Evolutionary conservation across 2,113 vertebrate genomes (phyloP).

Genomic region (Phoenicopterus ruber): DNA sequence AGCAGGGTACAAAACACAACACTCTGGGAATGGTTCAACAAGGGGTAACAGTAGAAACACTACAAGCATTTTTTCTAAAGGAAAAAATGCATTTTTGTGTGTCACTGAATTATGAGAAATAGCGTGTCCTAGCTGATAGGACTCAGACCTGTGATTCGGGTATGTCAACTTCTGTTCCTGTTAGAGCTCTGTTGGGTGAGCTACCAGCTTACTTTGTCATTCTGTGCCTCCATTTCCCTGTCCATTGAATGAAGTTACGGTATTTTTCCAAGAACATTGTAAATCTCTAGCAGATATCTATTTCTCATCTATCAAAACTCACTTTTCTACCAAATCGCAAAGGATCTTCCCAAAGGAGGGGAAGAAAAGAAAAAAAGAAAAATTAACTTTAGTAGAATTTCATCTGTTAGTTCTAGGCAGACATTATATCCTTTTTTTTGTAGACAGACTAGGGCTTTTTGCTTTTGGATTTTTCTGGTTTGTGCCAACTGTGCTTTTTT

Average conservation of each 20-base stretch:
- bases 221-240: not conserved
- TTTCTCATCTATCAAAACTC: not conserved
- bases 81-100: not conserved
- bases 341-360: not conserved
- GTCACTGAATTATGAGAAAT: not conserved
- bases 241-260: not conserved
- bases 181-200: not conserved
- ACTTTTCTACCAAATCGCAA: not conserved
- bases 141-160: not conserved
- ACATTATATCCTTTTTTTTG: not conserved
- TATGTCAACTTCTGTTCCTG: not conserved
- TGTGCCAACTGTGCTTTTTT: not conserved
- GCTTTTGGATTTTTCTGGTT: not conserved
- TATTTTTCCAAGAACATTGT: not conserved
- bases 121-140: not conserved
- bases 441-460: not conserved
- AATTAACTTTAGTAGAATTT: not conserved
- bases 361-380: not conserved
- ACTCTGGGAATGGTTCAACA: not conserved
- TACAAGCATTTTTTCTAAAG: not conserved
- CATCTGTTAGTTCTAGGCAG: not conserved
- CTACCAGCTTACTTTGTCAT: not conserved
- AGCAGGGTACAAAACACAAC: not conserved
- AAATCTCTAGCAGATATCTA: not conserved
- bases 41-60: not conserved